Base-by-base conservation (phyloP, 2,113 vertebrate species). In the Melozone crissalis region DNA sequence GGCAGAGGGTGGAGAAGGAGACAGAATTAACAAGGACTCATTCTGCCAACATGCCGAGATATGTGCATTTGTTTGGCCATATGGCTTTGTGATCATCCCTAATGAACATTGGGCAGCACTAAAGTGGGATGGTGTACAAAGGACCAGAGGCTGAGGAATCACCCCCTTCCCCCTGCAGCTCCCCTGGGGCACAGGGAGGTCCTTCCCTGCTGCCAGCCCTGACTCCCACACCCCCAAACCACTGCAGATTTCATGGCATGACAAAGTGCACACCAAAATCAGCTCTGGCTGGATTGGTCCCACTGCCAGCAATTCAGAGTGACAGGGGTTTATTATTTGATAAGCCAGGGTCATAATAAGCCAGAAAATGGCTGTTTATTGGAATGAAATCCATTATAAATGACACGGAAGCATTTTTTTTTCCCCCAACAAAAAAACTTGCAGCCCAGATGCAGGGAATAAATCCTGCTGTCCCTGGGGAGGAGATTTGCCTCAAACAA, bases 71-170 rank as follows among this genome's bases (percentile, higher is more conserved):
- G 77, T 55, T 79, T 35, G 79, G 55, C 95, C 95, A 97, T 95
- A 95, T 97, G 96, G 95, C 92, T 96, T 89, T 96, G 90, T 93
- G 95, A 96, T 95, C 27, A 0, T 93, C 92, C 76, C 85, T 97
- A 85, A 93, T 93, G 95, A 97, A 84, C 94, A 84, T 68, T 82
- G 94, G 92, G 76, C 55, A 91, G 94, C 83, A 44, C 78, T 78
- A 58, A 44, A 96, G 94, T n/a, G 91, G 83, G 86, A 22, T 16
- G 68, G 24, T 26, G 11, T 67, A 80, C 93, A 92, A 69, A 87
- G 74, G 90, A 92, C 44, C 87, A 91, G 90, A 95, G 85, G 77
- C 94, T 85, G 85, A 95, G 87, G 92, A 96, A 91, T 89, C 69
- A 86, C 87, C 90, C 96, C 91, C 91, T 96, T 90, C 68, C 94